Base-by-base conservation (phyloP, 2,113 vertebrate species). In the Circaetus cinerascens region DNA sequence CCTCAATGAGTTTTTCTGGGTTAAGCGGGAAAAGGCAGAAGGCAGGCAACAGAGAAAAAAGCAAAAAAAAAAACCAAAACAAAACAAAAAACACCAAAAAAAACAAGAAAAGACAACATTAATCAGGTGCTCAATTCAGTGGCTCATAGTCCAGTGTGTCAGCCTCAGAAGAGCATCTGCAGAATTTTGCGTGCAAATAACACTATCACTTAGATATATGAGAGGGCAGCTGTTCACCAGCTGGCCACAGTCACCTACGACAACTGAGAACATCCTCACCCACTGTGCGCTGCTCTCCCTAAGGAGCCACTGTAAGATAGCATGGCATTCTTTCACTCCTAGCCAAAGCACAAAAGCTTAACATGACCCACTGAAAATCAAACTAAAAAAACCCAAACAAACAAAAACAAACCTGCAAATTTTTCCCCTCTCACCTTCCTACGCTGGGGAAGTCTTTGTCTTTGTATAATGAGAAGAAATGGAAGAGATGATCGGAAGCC, bases 1-100 rank as follows among this genome's bases (percentile, higher is more conserved):
- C 99, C 98, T 99, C 99, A 93, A 99, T 99, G 98, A 99, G 98
- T 98, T 99, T 99, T 97, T 99, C 99, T 99, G 98, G 90, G 96
- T 95, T 79, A 94, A 97, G 95, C n/a, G 50, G 87, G 86, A 93
- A 92, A 77, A 96, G 96, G 97, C 95, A 38, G 71, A 96, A 97
- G 83, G 97, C 20, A 94, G 45, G 93, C 64, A 97, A 88, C 50
- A 93, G 86, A 96, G 66, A 69, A 85, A 88, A 43, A 63, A 60
- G 11, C 3, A 41, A 50, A 90, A 74, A 41, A 53, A 29, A 15
- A 75, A 45, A 20, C 8, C 11, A 22, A 48, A 48, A 45, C 45
- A 46, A 46, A 48, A 22, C 11, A 11, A 68, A 68, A 14, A 8
- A 26, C 25, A 51, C 27, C 25, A 51, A 53, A 51, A 53, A 53